Evolutionary conservation across 2,797 vertebrate genomes (phyloP).

Genomic region (Spinus pinus): DNA sequence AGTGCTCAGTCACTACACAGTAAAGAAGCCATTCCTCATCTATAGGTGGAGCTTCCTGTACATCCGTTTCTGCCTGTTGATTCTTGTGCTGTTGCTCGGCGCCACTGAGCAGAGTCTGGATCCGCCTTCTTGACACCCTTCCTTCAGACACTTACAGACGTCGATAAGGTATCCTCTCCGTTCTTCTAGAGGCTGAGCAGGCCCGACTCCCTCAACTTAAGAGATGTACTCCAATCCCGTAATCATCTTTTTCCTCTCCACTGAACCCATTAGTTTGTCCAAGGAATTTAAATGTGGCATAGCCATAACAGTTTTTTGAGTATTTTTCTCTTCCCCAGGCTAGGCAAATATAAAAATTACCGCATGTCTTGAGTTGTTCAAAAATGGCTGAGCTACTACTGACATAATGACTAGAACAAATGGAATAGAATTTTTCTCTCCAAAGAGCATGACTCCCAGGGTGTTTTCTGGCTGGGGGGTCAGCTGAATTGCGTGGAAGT

Average conservation of each 20-base stretch:
- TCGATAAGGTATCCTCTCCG: not conserved
- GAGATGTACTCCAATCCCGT: not conserved
- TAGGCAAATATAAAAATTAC: no score
- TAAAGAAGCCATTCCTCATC: not conserved
- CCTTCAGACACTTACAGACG: accelerated
- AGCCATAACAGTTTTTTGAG: accelerated
- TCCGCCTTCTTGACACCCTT: not conserved
- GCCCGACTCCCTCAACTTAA: not conserved
- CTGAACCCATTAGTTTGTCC: not conserved
- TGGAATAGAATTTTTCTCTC: not conserved
- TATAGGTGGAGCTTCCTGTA: not conserved
- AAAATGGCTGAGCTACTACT: not conserved
- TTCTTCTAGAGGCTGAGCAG: not conserved
- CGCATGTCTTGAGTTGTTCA: not conserved
- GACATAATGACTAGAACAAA: not conserved
- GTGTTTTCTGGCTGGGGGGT: not conserved
- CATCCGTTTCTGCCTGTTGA: accelerated
- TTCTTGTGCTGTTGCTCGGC: not conserved
- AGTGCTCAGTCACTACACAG: no score
- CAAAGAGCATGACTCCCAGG: not conserved
- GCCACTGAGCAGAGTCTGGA: no score
- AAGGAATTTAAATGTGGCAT: not conserved
- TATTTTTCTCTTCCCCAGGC: not conserved
- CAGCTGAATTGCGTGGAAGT: not conserved
- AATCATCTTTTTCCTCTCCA: not conserved